Percentiles rank a stretch among this genome's conserved stretches.
phyloP scores from a whole-genome alignment of 2,888 invertebrate species.

The Morpho achilles region DNA sequence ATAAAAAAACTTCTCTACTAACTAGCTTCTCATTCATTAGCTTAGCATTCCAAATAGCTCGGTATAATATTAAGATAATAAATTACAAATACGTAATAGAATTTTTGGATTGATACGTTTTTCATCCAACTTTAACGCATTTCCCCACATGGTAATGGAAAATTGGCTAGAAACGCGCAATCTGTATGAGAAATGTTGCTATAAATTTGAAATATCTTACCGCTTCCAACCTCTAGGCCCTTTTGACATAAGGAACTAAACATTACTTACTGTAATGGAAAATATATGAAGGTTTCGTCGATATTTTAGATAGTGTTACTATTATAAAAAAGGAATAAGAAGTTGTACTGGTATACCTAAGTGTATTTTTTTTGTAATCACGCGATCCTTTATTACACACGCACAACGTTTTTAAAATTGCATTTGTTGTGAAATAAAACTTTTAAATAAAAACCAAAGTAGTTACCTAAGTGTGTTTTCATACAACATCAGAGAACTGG shows the following conservation, averaged over 20 bases:
- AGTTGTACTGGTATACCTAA: no score
- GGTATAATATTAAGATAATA: neutral
- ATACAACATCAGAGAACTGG: no score
- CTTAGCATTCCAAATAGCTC: slow-evolving; percentile 1
- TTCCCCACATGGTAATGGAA: slow-evolving; percentile 25
- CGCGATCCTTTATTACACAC: no score
- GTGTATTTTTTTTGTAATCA: no score
- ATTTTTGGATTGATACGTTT: slow-evolving; percentile 10
- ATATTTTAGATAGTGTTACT: neutral
- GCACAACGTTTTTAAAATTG: no score
- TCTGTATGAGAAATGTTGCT: slow-evolving; percentile 23
- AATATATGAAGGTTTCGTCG: slow-evolving; percentile 2
- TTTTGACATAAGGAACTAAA: slow-evolving; percentile 14
- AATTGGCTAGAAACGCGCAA: slow-evolving; percentile 26
- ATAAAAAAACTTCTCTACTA: no score
- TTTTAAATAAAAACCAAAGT: no score
- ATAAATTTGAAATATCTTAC: slow-evolving; percentile 24
- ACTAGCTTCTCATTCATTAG: no score
- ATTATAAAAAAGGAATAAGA: no score
- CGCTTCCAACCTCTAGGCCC: slow-evolving; percentile 9
- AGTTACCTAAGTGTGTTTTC: no score
- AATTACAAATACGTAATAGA: slow-evolving; percentile 18
- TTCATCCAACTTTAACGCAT: slow-evolving; percentile 14
- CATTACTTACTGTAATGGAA: slow-evolving; percentile 11
- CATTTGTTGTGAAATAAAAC: no score